phyloP scores from a whole-genome alignment of 2,113 vertebrate species.

The Pogonocichla stellata region DNA sequence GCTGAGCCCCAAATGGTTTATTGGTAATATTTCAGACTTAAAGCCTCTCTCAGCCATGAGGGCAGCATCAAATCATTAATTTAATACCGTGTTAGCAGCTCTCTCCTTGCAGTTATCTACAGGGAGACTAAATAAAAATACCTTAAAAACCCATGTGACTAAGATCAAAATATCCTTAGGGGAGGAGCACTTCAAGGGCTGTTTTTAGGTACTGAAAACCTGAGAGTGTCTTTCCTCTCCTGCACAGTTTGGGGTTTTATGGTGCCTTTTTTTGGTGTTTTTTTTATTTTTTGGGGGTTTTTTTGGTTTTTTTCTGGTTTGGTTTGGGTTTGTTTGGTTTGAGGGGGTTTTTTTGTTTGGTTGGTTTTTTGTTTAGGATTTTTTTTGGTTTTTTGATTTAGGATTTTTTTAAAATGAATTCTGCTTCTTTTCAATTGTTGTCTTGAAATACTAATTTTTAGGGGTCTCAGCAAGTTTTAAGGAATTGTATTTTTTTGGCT shows the following conservation, averaged over 20 bases:
- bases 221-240: neutral
- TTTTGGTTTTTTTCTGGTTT: neutral
- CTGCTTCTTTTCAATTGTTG: neutral
- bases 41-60: neutral
- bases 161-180: conserved; percentile 24
- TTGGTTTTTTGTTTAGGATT: neutral
- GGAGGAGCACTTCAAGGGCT: neutral
- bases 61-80: neutral
- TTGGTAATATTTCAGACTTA: neutral
- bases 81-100: neutral
- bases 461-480: neutral
- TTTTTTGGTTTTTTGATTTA: neutral
- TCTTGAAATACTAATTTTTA: neutral
- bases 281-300: neutral
- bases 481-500: neutral
- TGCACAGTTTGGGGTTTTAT: neutral
- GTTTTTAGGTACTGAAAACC: neutral
- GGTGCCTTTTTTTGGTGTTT: neutral
- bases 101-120: conserved; percentile 8
- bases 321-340: neutral
- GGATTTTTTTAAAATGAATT: neutral
- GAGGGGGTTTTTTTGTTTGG: too few species aligned
- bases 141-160: neutral
- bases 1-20: neutral
- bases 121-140: conserved; percentile 48